phyloP scores from a whole-genome alignment of 2,888 invertebrate species.

The Gymnoscelis rufifasciata region DNA sequence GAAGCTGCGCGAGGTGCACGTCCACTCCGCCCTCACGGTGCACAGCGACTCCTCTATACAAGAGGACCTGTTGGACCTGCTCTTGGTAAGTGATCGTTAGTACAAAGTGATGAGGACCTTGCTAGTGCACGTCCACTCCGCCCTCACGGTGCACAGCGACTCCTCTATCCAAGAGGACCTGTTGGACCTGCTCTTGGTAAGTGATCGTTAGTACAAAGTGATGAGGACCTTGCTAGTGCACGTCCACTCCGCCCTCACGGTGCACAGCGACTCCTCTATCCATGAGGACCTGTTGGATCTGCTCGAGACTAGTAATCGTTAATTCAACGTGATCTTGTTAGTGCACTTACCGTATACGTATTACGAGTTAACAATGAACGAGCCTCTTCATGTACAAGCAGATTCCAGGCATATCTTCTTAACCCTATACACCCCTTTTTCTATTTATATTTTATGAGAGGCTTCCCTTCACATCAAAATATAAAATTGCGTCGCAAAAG shows the following conservation, averaged over 20 bases:
- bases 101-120: constrained; percentile 80
- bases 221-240: constrained; percentile 78
- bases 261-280: constrained; percentile 59
- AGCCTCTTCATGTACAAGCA: too few species aligned
- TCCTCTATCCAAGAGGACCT: constrained; percentile 52
- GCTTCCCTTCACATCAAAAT: too few species aligned
- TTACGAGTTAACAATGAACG: too few species aligned
- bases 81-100: constrained; percentile 53
- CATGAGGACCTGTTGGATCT: constrained; percentile 56
- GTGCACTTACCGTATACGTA: too few species aligned
- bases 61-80: constrained; percentile 55
- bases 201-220: too few species aligned
- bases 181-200: constrained; percentile 61
- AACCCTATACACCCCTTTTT: too few species aligned
- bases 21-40: constrained; percentile 58
- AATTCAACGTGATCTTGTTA: too few species aligned
- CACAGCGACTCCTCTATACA: constrained; percentile 58
- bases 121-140: constrained; percentile 58
- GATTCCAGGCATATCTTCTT: too few species aligned
- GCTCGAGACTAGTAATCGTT: constrained; percentile 52
- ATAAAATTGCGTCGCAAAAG: too few species aligned
- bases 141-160: constrained; percentile 53
- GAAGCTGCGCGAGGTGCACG: constrained; percentile 46
- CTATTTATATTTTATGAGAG: too few species aligned
- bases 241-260: constrained; percentile 55